Conservation (phyloP, 2,797 vertebrate species). For the Sphenodon punctatus region DNA sequence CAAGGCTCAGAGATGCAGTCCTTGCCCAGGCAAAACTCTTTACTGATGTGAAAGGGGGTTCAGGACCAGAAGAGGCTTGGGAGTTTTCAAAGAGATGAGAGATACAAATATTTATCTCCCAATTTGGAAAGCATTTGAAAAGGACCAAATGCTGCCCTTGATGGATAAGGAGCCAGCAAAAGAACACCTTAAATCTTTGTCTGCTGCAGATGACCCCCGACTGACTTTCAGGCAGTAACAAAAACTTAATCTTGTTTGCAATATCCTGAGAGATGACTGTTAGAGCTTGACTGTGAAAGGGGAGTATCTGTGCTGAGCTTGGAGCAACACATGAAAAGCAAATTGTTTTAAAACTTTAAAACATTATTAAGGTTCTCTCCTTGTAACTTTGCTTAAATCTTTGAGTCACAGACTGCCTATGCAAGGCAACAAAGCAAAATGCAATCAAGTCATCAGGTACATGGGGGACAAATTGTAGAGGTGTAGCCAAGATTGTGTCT, state of each 20-base stretch:
- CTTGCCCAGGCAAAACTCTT: neutral
- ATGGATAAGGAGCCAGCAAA: constrained; percentile 36
- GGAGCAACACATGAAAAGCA: constrained; percentile 7
- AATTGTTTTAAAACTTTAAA: constrained; percentile 60
- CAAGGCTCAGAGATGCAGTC: neutral
- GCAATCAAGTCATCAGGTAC: neutral
- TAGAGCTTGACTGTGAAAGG: constrained; percentile 53
- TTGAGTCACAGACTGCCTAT: neutral
- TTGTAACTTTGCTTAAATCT: constrained; percentile 48
- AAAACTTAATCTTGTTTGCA: constrained; percentile 63
- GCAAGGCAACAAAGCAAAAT: constrained; percentile 3
- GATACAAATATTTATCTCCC: neutral
- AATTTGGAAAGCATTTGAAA: constrained; percentile 21
- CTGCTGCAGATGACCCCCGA: constrained; percentile 48
- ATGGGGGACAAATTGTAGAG: neutral
- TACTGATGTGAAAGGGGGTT: neutral
- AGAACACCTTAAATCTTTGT: constrained; percentile 24
- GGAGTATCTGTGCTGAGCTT: constrained; percentile 33
- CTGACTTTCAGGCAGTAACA: constrained; percentile 64
- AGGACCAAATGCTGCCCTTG: constrained; percentile 11
- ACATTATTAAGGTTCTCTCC: constrained; percentile 18
- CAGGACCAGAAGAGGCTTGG: neutral
- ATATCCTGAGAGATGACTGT: constrained; percentile 60
- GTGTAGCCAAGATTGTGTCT: neutral
- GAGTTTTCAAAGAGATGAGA: neutral